These are phyloP conservation scores for Idaea biselata DNA, from an alignment of 2,888 invertebrate genomes.

Conservation along the genomic window DNA sequence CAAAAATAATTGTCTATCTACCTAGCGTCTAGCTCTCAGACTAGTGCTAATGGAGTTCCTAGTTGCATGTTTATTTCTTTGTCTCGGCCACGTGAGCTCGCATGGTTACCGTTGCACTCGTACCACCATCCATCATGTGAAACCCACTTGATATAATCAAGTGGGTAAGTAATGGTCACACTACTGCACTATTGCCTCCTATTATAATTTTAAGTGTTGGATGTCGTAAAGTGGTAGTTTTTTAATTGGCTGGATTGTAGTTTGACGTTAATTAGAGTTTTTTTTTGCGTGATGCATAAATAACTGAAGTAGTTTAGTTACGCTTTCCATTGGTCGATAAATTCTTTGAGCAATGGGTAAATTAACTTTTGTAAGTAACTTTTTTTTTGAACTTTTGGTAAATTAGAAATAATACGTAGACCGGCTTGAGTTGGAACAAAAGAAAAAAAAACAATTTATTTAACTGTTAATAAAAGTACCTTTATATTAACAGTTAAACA, in stretches of 20 bases:
- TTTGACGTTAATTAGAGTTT: background rate
- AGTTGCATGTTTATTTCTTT: conserved; percentile 29
- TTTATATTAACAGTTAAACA: too few species aligned
- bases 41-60: conserved; percentile 24
- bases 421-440: too few species aligned
- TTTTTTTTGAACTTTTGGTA: too few species aligned
- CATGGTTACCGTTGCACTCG: conserved; percentile 13
- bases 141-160: conserved; percentile 10
- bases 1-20: background rate
- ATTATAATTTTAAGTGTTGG: conserved; percentile 1
- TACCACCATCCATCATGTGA: conserved; percentile 11
- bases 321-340: too few species aligned
- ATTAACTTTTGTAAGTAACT: too few species aligned
- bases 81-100: conserved; percentile 22
- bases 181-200: background rate
- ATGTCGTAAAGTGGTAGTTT: background rate
- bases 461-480: too few species aligned
- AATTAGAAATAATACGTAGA: too few species aligned
- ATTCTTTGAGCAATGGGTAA: too few species aligned
- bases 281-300: background rate
- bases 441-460: too few species aligned
- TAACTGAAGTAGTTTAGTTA: background rate
- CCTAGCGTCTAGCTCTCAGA: conserved; percentile 10
- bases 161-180: conserved; percentile 14
- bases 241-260: background rate